Conservation (phyloP, 2,113 vertebrate species). For the Octodon degus region DNA sequence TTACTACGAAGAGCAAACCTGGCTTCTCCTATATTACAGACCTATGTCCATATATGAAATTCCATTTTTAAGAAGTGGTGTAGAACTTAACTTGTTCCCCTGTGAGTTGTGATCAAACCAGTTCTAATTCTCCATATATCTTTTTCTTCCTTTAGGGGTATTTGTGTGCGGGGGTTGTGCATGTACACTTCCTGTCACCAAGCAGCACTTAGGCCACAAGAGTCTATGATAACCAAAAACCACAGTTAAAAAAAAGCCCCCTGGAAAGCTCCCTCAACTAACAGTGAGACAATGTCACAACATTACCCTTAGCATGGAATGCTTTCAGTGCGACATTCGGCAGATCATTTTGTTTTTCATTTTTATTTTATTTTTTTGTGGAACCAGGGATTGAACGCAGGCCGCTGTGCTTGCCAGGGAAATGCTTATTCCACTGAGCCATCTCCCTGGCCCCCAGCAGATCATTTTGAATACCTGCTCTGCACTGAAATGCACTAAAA, state of each 20-base stretch:
- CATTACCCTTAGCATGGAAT: not conserved
- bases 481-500: not conserved
- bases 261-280: not conserved
- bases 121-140: not conserved
- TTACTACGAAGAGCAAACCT: not conserved
- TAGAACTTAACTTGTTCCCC: not conserved
- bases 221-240: not conserved
- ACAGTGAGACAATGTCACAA: not conserved
- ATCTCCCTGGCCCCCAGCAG: too few species aligned
- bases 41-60: constrained; percentile 25
- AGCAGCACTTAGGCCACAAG: not conserved
- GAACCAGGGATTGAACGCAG: too few species aligned
- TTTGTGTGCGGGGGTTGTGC: not conserved
- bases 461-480: not conserved
- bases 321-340: not conserved
- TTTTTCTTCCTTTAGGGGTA: not conserved
- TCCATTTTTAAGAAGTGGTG: not conserved
- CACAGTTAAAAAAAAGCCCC: not conserved
- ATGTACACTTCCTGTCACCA: not conserved
- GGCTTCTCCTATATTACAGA: not conserved
- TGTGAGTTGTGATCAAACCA: not conserved
- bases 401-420: too few species aligned
- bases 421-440: too few species aligned
- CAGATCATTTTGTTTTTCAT: not conserved
- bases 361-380: too few species aligned